phyloP scores from a whole-genome alignment of 2,888 invertebrate genomes.

The Eurois occulta region DNA sequence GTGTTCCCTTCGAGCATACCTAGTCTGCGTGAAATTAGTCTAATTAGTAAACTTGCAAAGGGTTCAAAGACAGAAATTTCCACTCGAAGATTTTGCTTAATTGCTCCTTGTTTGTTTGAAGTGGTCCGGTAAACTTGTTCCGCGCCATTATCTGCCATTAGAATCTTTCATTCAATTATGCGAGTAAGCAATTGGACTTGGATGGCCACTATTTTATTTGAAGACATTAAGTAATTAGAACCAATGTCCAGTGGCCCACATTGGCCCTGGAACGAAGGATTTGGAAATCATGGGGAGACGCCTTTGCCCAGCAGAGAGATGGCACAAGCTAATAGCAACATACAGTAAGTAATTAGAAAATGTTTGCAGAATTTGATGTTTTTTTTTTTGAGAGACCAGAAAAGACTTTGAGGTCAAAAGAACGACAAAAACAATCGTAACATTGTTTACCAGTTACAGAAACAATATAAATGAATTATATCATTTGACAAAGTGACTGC shows the following conservation, averaged over 20 bases:
- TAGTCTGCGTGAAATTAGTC: conserved; percentile 41
- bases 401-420: background rate
- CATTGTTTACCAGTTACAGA: background rate
- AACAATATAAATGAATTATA: background rate
- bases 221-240: conserved; percentile 1
- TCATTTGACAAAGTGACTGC: background rate
- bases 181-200: conserved; percentile 26
- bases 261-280: no score
- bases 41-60: conserved; percentile 58
- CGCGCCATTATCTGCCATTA: conserved; percentile 36
- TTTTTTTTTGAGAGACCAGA: no score
- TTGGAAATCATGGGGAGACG: no score
- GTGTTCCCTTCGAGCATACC: conserved; percentile 23
- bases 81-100: conserved; percentile 38
- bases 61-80: conserved; percentile 51
- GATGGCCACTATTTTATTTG: conserved; percentile 1
- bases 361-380: background rate
- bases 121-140: conserved; percentile 38
- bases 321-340: no score
- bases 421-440: no score
- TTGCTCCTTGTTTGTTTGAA: conserved; percentile 46
- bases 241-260: no score
- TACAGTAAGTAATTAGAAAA: background rate
- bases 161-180: conserved; percentile 43
- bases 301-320: no score